Evolutionary conservation across 2,797 vertebrate species (phyloP), one percentile per base, ranked within the genome.

Genomic region (Rhinella marina): DNA sequence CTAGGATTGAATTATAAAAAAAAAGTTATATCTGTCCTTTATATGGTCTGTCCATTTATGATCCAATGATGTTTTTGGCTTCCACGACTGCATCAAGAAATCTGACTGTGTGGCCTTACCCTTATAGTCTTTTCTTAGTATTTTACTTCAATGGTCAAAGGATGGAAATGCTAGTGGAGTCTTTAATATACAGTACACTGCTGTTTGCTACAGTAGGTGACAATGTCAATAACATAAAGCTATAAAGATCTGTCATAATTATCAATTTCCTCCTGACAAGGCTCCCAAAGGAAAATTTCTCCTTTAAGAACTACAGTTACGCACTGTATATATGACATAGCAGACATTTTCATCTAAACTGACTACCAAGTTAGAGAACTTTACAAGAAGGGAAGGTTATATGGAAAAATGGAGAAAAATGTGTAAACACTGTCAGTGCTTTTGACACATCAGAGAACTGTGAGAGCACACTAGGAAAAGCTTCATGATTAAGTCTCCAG

Each of bases 371-470:
- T 52, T 64, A 76, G 54, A 77, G 32, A 77, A 57, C 2, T 14
- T 19, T 62, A 59, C 27, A 73, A 78, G 48, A 77, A 64, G 19
- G 27, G 11, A 81, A 82, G 27, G 68, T 41, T 57, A 87, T 21
- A 61, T 64, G 32, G 29, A 72, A 85, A 16, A 23, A 27, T 41
- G 13, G 62, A 81, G 25, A 16, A 82, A 88, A 89, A 82, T 64
- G 50, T 82, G 70, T 57, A 89, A 89, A 89, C 70, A 89, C 25
- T 64, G 52, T 78, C 75, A 82, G 57, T 82, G 79, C 84, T 88
- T 89, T 86, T 86, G 84, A 83, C 88, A 83, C 80, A 82, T 83
- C 73, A 81, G 75, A 89, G 68, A 89, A 62, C 57, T 89, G 88
- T 79, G 62, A 86, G 41, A 78, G 54, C 29, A 25, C 70, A 83